Conservation (phyloP, 2,797 vertebrate species). For the Sebastolobus alascanus region DNA sequence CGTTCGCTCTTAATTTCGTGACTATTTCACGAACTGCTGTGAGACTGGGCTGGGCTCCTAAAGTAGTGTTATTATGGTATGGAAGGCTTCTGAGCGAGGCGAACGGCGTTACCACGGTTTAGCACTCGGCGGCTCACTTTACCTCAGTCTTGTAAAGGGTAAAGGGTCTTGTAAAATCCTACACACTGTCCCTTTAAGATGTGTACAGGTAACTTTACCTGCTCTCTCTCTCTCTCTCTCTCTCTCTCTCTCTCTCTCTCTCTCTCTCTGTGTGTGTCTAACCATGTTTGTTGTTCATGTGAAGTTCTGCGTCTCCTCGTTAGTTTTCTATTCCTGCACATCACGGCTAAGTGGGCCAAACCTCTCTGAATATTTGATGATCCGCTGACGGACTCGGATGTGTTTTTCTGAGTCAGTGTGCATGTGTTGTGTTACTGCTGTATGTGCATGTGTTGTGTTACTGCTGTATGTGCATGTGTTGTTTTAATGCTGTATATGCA, state of each 20-base stretch:
- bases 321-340: slow-evolving; percentile 17
- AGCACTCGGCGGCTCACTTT: no score
- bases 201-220: neutral
- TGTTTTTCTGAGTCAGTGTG: slow-evolving; percentile 26
- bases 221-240: neutral
- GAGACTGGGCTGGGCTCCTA: neutral
- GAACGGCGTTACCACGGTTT: no score
- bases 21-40: no score
- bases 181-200: neutral
- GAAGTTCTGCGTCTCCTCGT: neutral
- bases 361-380: slow-evolving; percentile 60
- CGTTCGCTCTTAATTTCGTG: no score
- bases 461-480: no score
- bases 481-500: no score
- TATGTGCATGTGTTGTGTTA: no score
- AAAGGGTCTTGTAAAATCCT: neutral
- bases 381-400: slow-evolving; percentile 38
- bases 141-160: no score
- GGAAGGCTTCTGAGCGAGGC: neutral
- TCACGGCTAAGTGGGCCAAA: slow-evolving; percentile 51
- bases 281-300: neutral
- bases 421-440: slow-evolving; percentile 1
- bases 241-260: neutral
- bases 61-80: neutral
- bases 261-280: neutral